Evolutionary conservation across 2,888 invertebrate genomes (phyloP), one percentile per base, ranked within the genome.

Genomic region (Gibbula magus): DNA sequence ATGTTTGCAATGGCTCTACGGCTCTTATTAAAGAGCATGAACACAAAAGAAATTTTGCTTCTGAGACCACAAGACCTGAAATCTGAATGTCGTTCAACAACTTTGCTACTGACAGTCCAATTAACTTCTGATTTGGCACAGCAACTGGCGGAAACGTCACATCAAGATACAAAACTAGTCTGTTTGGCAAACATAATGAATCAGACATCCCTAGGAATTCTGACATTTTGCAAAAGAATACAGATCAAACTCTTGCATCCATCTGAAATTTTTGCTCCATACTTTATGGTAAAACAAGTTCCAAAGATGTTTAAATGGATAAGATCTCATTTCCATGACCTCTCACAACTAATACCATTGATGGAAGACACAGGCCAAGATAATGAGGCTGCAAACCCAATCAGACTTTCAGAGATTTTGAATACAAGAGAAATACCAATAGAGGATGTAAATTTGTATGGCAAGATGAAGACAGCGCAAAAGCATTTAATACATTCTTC

Each of bases 311-410:
- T 67, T 29, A 29, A 67, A 29, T 67, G 67, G 67, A 67, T 67
- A 1, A 67, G 16, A 67, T 67, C 67, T 13, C 67, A 67, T 29
- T n/a, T n/a, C 4, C 35, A 7, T 35, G 35, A 35, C 7, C 35
- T 35, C 35, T 35, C 7, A 3, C 35, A 35, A 7, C 35, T 35
- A 35, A 7, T 7, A 35, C 35, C 35, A 35, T 35, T 35, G 35
- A 35, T 35, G 3, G 35, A 35, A 35, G 7, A 35, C 7, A 5
- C 35, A 35, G 3, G 35, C 35, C 35, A 35, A 35, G 7, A 3
- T 35, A 84, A 88, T 32, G 67, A 77, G 25, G 67, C 83, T 51
- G 83, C 83, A 13, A 18, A 10, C 13, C 67, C 67, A 13, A 22
- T 67, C 1, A 29, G 29, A n/a, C 25, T 67, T 2, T 32, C 29